Conservation (phyloP, 2,888 invertebrate genomes). For the Cephus nigrinus region DNA sequence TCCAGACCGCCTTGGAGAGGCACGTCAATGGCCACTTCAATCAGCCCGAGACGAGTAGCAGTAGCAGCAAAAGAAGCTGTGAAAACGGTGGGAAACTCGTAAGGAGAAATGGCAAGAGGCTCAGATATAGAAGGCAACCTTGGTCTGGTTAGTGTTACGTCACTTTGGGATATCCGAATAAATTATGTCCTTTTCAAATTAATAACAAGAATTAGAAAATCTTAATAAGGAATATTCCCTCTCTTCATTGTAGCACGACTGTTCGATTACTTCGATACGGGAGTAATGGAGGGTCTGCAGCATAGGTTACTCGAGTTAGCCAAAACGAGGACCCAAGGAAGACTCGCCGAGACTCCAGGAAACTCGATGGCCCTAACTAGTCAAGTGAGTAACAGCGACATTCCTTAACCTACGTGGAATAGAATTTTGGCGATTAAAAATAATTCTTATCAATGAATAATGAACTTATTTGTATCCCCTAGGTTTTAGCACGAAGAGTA, state of each 20-base stretch:
- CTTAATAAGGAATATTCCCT: not conserved
- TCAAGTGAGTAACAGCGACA: conserved; percentile 64
- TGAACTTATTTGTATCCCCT: conserved; percentile 10
- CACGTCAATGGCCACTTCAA: conserved; percentile 95
- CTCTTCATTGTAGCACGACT: conserved; percentile 79
- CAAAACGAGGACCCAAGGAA: conserved; percentile 72
- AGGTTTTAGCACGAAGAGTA: conserved; percentile 75
- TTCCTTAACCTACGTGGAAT: not conserved
- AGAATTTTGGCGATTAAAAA: not conserved
- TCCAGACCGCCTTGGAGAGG: conserved; percentile 83
- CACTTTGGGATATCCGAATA: not conserved
- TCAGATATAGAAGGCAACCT: conserved; percentile 87
- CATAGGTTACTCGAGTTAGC: conserved; percentile 78
- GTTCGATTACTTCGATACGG: conserved; percentile 93
- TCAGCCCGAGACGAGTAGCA: conserved; percentile 72
- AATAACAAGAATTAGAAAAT: not conserved
- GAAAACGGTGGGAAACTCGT: conserved; percentile 82
- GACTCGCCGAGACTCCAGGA: conserved; percentile 73
- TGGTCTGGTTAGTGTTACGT: conserved; percentile 80
- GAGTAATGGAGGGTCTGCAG: conserved; percentile 92
- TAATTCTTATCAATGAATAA: conserved; percentile 9
- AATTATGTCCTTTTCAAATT: not conserved
- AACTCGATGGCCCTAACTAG: conserved; percentile 80
- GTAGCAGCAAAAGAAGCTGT: conserved; percentile 75
- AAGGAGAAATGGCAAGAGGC: conserved; percentile 87